A percentile compares a stretch with the other conserved stretches of the same genome.
phyloP scores from a whole-genome alignment of 1,140 invertebrate genomes.

The Rhagoletis pomonella region DNA sequence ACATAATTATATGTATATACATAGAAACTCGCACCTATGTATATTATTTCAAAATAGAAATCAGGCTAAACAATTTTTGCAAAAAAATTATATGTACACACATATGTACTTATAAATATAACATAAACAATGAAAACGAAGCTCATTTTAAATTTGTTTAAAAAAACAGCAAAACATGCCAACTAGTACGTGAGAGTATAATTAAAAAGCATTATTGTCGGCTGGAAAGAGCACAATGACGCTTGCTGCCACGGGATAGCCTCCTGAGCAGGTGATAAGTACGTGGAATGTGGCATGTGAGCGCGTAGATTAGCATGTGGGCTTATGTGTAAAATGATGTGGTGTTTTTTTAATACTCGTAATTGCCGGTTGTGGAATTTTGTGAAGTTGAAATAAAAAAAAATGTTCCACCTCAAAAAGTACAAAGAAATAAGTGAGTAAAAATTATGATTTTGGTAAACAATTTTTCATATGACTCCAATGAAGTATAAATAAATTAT shows the following conservation, averaged over 20 bases:
- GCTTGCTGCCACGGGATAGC: neutral
- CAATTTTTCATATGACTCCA: no score
- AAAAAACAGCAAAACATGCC: slow-evolving; percentile 6
- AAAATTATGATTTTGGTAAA: no score
- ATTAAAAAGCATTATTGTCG: neutral
- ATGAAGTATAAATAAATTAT: no score
- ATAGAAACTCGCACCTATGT: neutral
- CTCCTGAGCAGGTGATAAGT: neutral
- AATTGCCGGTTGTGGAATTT: neutral
- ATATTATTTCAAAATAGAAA: neutral
- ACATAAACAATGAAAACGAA: slow-evolving; percentile 23
- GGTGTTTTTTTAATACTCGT: neutral
- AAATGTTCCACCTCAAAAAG: no score
- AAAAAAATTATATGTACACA: neutral
- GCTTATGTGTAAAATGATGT: neutral
- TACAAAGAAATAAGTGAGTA: no score
- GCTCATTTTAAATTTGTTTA: neutral
- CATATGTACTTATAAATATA: neutral
- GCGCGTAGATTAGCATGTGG: neutral
- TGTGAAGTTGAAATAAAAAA: neutral
- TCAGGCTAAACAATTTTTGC: neutral
- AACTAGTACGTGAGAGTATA: slow-evolving; percentile 10
- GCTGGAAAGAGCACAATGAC: neutral
- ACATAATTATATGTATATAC: no score
- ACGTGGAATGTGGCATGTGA: neutral